Base-by-base conservation (phyloP, 1,140 invertebrate genomes). In the Bombus confusus region DNA sequence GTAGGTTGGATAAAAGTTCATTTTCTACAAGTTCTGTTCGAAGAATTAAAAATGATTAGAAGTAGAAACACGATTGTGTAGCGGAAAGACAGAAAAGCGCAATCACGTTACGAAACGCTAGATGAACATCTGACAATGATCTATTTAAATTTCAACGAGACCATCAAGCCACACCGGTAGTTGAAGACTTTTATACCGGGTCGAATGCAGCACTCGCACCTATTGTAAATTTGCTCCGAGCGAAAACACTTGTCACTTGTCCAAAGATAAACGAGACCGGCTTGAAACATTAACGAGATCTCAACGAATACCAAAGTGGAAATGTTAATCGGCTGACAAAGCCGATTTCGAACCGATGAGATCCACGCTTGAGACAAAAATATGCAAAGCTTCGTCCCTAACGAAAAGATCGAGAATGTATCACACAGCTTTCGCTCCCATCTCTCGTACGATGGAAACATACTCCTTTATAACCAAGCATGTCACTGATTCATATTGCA, bases 121-220 rank as follows among this genome's bases (percentile, higher is more conserved):
- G 13, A 34, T 22, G 66, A 59, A 41, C 25, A 18, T 22, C 47
- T 22, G n/a, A 28, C 28, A 5, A 13, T 64, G 52, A 74, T 74
- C 57, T 37, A 64, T 82, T 82, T 82, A 74, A 82, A 82, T 82
- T 74, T 82, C 52, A 64, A 82, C 37, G 43, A 59, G 79, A 59
- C 3, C 15, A 57, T 47, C 47, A 25, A 52, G 39, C 22, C 15
- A 13, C 22, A 10, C 25, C 12, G 25, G 10, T 28, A 28, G 31
- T 37, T 39, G 47, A 8, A 52, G 73, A 52, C 73, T 75, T 52
- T 57, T n/a, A 47, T 25, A 10, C 28, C 73, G 18, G 31, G 12
- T 31, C n/a, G 28, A 18, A 47, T 9, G 22, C 47, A 4, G 31
- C 52, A 9, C 71, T 34, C 72, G 25, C 57, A 34, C 31, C 47